Evolutionary conservation across 1,140 invertebrate genomes (phyloP).

Genomic region (Drosophila oshimai): DNA sequence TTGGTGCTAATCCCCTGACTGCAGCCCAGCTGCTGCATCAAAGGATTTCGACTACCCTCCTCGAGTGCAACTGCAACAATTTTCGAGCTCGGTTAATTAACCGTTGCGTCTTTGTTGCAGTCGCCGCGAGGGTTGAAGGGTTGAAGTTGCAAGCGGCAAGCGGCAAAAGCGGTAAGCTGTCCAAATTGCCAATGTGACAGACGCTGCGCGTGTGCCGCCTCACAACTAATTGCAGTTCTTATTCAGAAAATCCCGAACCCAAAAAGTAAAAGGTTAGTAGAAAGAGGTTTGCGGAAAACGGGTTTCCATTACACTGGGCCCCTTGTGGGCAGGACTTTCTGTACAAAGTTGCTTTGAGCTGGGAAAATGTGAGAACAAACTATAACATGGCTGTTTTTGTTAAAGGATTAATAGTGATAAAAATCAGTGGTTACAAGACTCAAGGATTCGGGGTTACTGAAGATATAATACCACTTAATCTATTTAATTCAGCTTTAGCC

Average conservation of each 20-base stretch:
- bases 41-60: slow-evolving; percentile 38
- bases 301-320: slow-evolving; percentile 25
- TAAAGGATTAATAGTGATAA: not conserved
- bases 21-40: slow-evolving; percentile 65
- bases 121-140: slow-evolving; percentile 51
- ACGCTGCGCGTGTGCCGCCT: slow-evolving; percentile 51
- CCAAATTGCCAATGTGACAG: slow-evolving; percentile 69
- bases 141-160: slow-evolving; percentile 1
- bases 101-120: slow-evolving; percentile 74
- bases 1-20: slow-evolving; percentile 56
- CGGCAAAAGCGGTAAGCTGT: slow-evolving; percentile 52
- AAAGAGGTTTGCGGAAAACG: slow-evolving; percentile 27
- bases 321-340: not conserved
- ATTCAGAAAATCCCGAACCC: slow-evolving; percentile 19
- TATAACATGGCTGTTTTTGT: not conserved
- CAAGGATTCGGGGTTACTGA: too few relatives aligned
- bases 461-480: too few relatives aligned
- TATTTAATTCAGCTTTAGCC: too few relatives aligned
- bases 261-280: slow-evolving; percentile 6
- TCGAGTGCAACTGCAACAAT: slow-evolving; percentile 59
- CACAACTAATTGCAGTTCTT: slow-evolving; percentile 70
- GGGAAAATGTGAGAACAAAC: not conserved
- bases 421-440: not conserved
- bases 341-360: slow-evolving; percentile 13
- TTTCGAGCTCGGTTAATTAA: slow-evolving; percentile 64